Evolutionary conservation across 1,140 invertebrate genomes (phyloP).

Genomic region (Coboldia fuscipes): DNA sequence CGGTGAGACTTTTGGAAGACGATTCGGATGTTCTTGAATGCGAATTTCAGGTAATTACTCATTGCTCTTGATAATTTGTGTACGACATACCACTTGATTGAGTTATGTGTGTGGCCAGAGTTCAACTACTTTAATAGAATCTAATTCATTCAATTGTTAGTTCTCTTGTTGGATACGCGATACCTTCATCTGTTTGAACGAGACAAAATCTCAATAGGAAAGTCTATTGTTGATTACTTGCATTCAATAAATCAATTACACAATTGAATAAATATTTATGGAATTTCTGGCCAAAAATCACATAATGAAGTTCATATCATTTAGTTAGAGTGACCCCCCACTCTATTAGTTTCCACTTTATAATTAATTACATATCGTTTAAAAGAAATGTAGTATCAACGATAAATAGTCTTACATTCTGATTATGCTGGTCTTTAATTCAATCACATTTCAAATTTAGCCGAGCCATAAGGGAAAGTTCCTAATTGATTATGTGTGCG

Average conservation of each 20-base stretch:
- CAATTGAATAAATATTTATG: too few species aligned
- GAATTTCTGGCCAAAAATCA: too few species aligned
- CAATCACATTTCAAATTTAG: slow-evolving; percentile 44
- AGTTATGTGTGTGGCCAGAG: neutral
- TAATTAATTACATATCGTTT: neutral
- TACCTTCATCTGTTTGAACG: neutral
- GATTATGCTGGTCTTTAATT: slow-evolving; percentile 3
- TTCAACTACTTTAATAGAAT: slow-evolving; percentile 6
- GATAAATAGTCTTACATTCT: neutral
- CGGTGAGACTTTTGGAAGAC: slow-evolving; percentile 44
- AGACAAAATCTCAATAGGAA: neutral
- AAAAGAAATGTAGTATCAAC: neutral
- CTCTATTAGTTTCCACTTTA: neutral
- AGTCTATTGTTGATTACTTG: too few species aligned
- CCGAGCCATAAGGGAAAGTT: slow-evolving; percentile 82
- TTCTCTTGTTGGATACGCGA: neutral
- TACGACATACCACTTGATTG: slow-evolving; percentile 1
- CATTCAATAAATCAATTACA: too few species aligned
- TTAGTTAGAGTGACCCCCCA: too few species aligned
- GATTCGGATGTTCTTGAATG: slow-evolving; percentile 87
- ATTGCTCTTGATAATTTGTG: slow-evolving; percentile 4
- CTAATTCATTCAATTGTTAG: slow-evolving; percentile 5
- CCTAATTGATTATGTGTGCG: slow-evolving; percentile 82
- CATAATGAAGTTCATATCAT: too few species aligned
- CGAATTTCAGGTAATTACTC: slow-evolving; percentile 70